Base-by-base conservation (phyloP, 2,113 vertebrate species). In the Dinomys branickii region DNA sequence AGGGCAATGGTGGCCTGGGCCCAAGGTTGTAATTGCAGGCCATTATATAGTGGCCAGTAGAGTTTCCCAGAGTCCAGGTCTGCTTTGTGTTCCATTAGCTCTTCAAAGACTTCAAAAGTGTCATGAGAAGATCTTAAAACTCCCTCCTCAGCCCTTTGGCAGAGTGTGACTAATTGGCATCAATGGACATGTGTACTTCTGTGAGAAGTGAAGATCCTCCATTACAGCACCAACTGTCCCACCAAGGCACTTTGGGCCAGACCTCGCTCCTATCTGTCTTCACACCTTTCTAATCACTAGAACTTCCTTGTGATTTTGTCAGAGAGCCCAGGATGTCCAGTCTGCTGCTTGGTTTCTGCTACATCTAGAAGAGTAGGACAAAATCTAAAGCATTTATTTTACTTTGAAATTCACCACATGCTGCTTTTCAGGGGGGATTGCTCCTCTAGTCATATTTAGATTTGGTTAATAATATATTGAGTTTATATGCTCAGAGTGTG, bases 371-470 rank as follows among this genome's bases (percentile, higher is more conserved):
- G 28, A 75, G 10, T 9, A 17, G 28, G 17, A 41, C 22, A 16
- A 14, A 16, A 41, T 5, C 24, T 7, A 9, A 65, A 54, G 44
- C 0, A 0, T 59, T 85, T 30, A 19, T 67, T 86, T 84, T 14
- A 77, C 90, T 83, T 30, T 93, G 65, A 59, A 83, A 96, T 96
- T 89, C 35, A 33, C 22, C 20, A 65, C 44, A 56, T 2, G 82
- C 58, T 90, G 58, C 63, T 71, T 41, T 94, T 65, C 88, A 71
- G 20, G 35, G 71, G 85, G 85, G 69, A 94, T 16, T 71, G 77
- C 12, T 44, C 17, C 47, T 88, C 54, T 52, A 26, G 90, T 56
- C 24, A 2, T 52, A 65, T 77, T 95, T 94, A 90, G 19, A 75
- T 88, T 65, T 2, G 5, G 59, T 81, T 59, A 91, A 41, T 80